Evolutionary conservation across 2,113 vertebrate genomes (phyloP).

Genomic region (Salvelinus alpinus): DNA sequence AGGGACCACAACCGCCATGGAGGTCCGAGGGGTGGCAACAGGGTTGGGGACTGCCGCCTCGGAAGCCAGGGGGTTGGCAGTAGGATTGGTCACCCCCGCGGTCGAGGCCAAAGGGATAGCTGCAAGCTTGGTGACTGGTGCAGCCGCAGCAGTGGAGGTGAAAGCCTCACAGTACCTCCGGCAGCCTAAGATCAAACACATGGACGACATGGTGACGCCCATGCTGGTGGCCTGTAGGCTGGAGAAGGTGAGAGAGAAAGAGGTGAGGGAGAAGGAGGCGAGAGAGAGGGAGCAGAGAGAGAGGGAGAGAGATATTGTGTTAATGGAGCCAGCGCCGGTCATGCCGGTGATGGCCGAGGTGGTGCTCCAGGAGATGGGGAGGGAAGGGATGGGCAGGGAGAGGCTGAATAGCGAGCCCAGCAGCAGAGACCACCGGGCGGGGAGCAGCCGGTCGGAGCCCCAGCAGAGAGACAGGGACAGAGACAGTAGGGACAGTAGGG

Average conservation of each 20-base stretch:
- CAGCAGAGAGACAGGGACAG: conserved; percentile 18
- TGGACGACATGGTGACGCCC: conserved; percentile 74
- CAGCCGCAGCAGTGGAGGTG: conserved; percentile 53
- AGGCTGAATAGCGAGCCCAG: conserved; percentile 65
- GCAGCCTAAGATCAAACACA: conserved; percentile 80
- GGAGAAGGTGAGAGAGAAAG: conserved; percentile 59
- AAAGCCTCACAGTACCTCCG: conserved; percentile 75
- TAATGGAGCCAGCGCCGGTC: conserved; percentile 36
- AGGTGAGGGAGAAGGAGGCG: conserved; percentile 47
- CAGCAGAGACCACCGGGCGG: conserved; percentile 50
- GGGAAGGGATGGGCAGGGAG: conserved; percentile 54
- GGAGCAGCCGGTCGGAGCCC: conserved; percentile 68
- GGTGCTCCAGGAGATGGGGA: conserved; percentile 66
- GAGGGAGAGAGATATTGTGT: conserved; percentile 34
- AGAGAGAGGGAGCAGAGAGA: conserved; percentile 29
- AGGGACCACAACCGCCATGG: conserved; percentile 59
- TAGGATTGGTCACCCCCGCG: conserved; percentile 3
- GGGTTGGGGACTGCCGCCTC: conserved; percentile 66
- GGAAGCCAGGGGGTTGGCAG: conserved; percentile 48
- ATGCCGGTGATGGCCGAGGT: conserved; percentile 76
- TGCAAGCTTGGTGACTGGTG: conserved; percentile 38
- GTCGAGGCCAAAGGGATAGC: conserved; percentile 36
- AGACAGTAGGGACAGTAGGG: conserved; percentile 11
- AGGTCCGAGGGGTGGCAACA: conserved; percentile 25
- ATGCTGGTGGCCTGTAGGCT: conserved; percentile 60